These are phyloP conservation scores for Sylvicola fuscatus DNA, from an alignment of 2,888 invertebrate genomes.

Conservation along the genomic window DNA sequence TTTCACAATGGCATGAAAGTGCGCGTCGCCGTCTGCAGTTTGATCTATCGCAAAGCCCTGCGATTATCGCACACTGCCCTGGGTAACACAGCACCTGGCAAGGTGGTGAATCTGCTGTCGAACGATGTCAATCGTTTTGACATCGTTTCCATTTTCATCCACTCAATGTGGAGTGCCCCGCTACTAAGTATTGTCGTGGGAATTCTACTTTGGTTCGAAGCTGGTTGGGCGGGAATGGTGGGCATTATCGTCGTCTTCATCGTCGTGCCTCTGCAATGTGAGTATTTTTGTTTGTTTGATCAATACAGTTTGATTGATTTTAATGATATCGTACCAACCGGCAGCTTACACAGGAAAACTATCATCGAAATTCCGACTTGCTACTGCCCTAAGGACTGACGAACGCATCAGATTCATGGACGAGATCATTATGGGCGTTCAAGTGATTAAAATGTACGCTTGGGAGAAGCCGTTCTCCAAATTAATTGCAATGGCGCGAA, in stretches of 20 bases:
- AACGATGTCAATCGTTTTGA: constrained; percentile 80
- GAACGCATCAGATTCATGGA: constrained; percentile 58
- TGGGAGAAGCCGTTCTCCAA: constrained; percentile 75
- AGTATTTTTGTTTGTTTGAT: constrained; percentile 3
- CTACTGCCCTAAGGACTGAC: constrained; percentile 41
- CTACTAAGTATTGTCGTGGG: constrained; percentile 38
- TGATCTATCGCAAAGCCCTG: constrained; percentile 66
- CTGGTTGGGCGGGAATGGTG: constrained; percentile 41
- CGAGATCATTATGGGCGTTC: constrained; percentile 45
- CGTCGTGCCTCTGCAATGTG: constrained; percentile 59
- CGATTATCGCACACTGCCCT: constrained; percentile 45
- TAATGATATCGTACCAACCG: too few relatives aligned
- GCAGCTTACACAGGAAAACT: constrained; percentile 15
- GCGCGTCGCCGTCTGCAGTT: constrained; percentile 58
- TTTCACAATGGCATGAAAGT: constrained; percentile 65
- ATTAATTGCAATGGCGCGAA: constrained; percentile 45
- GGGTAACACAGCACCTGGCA: constrained; percentile 66
- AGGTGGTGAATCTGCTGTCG: constrained; percentile 70
- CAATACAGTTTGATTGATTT: constrained; percentile 4
- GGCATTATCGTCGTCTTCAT: constrained; percentile 50
- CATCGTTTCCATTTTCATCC: constrained; percentile 46
- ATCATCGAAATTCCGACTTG: constrained; percentile 21
- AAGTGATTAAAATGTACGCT: constrained; percentile 82
- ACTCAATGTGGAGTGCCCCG: constrained; percentile 70
- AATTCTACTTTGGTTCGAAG: constrained; percentile 45